Evolutionary conservation across 64 coral and sea anemone species (phyloP).

Genomic region (Stichodactyla helianthus): DNA sequence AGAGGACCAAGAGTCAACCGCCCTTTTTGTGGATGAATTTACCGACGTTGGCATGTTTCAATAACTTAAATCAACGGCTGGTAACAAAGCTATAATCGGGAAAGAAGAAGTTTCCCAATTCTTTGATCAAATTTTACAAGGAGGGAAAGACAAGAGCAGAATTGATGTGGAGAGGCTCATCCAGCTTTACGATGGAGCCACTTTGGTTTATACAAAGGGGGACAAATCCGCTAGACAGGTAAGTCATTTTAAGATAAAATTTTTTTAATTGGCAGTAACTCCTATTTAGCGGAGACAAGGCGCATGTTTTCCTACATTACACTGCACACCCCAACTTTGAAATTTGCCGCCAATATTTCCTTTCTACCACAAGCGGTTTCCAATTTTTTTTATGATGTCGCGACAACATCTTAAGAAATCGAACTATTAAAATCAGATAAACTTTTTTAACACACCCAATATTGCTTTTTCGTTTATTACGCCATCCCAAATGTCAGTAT

Average conservation of each 20-base stretch:
- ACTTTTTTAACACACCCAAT: too few species aligned
- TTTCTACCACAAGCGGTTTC: too few species aligned
- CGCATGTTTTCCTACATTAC: neutral
- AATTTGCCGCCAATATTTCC: too few species aligned
- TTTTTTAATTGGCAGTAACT: too few species aligned
- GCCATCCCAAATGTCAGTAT: too few species aligned
- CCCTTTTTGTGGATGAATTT: slow-evolving; percentile 40
- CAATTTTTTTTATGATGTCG: too few species aligned
- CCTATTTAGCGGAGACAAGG: neutral
- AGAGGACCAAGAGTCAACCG: slow-evolving; percentile 4
- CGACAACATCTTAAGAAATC: too few species aligned
- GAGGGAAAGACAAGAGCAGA: neutral
- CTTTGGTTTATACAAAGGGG: slow-evolving; percentile 14
- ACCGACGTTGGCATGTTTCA: slow-evolving; percentile 32
- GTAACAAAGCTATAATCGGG: slow-evolving; percentile 41
- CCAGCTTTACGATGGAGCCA: slow-evolving; percentile 10
- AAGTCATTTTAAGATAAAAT: neutral
- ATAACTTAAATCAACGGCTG: slow-evolving; percentile 26
- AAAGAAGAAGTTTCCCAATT: slow-evolving; percentile 12
- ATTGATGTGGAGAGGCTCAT: slow-evolving; percentile 31
- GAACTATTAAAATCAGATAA: too few species aligned
- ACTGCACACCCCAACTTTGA: slow-evolving; percentile 8
- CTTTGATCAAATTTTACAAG: neutral
- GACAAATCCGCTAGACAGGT: slow-evolving; percentile 5
- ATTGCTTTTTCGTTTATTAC: too few species aligned